Percentiles rank a stretch among this genome's conserved stretches.
phyloP scores from a whole-genome alignment of 1,140 invertebrate genomes.

The Papilio dardanus region DNA sequence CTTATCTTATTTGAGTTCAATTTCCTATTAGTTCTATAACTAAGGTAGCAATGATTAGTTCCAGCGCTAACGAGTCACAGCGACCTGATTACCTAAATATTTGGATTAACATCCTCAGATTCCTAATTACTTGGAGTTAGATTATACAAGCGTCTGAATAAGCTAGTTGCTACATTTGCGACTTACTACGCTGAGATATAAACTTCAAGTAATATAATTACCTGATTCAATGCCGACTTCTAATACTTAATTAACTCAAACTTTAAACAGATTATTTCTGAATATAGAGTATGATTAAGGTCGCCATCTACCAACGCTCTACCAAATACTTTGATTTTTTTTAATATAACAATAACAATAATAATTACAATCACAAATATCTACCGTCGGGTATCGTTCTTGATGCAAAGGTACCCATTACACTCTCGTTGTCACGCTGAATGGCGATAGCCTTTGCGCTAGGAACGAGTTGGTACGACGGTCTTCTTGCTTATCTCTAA shows the following conservation, averaged over 20 bases:
- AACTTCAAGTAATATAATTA: constrained; percentile 5
- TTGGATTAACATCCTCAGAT: constrained; percentile 17
- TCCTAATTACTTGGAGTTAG: constrained; percentile 30
- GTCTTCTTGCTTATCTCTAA: too few species aligned
- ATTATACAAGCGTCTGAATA: constrained; percentile 19
- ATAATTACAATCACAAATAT: too few species aligned
- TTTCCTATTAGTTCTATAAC: constrained; percentile 4
- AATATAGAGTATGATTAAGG: too few species aligned
- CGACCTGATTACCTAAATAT: constrained; percentile 29
- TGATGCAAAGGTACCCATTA: too few species aligned
- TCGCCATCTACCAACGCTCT: too few species aligned
- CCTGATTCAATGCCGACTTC: not conserved
- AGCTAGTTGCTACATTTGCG: constrained; percentile 20
- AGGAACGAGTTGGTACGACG: too few species aligned
- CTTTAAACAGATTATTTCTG: not conserved
- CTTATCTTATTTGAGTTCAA: not conserved
- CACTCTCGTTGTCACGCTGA: too few species aligned
- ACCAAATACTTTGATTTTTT: too few species aligned
- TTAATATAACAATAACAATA: too few species aligned
- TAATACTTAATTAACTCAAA: not conserved
- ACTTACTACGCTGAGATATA: not conserved
- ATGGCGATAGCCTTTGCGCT: too few species aligned
- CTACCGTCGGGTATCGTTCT: too few species aligned
- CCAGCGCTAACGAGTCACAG: not conserved
- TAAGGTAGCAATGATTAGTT: constrained; percentile 23